phyloP scores from a whole-genome alignment of 2,888 invertebrate genomes.

The Dioctria linearis region DNA sequence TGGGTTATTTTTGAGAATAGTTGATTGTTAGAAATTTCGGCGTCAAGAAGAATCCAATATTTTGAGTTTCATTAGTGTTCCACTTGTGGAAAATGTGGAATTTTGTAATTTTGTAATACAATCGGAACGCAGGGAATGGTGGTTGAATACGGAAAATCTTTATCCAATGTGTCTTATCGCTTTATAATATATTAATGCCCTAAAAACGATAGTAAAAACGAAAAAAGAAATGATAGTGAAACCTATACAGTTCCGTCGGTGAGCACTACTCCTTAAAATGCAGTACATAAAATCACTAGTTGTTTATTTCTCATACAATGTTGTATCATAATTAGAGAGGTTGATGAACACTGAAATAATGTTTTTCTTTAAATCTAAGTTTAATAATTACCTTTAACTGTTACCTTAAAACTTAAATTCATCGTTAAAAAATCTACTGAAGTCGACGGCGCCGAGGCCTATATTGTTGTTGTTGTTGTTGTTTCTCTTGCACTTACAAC shows the following conservation, averaged over 20 bases:
- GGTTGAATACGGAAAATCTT: too few relatives aligned
- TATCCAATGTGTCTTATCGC: too few relatives aligned
- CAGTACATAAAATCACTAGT: constrained; percentile 33
- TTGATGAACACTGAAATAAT: constrained; percentile 41
- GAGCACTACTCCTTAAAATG: constrained; percentile 2
- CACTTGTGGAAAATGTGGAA: too few relatives aligned
- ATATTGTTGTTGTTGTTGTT: constrained; percentile 17
- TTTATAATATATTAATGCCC: too few relatives aligned
- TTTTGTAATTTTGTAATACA: too few relatives aligned
- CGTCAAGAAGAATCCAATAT: too few relatives aligned
- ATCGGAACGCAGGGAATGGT: too few relatives aligned
- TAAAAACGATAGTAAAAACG: too few relatives aligned
- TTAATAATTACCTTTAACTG: constrained; percentile 37
- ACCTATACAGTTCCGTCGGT: background rate
- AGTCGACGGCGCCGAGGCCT: constrained; percentile 40
- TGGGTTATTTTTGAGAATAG: too few relatives aligned
- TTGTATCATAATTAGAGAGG: constrained; percentile 20
- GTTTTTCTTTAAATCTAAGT: constrained; percentile 17
- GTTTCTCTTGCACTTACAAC: constrained; percentile 13
- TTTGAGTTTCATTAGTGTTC: too few relatives aligned
- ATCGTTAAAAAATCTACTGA: constrained; percentile 51
- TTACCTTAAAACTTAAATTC: constrained; percentile 39
- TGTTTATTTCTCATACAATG: constrained; percentile 37
- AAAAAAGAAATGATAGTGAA: too few relatives aligned
- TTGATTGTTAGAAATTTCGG: too few relatives aligned